phyloP scores from a whole-genome alignment of 2,888 invertebrate genomes.

The Drosophila recens region DNA sequence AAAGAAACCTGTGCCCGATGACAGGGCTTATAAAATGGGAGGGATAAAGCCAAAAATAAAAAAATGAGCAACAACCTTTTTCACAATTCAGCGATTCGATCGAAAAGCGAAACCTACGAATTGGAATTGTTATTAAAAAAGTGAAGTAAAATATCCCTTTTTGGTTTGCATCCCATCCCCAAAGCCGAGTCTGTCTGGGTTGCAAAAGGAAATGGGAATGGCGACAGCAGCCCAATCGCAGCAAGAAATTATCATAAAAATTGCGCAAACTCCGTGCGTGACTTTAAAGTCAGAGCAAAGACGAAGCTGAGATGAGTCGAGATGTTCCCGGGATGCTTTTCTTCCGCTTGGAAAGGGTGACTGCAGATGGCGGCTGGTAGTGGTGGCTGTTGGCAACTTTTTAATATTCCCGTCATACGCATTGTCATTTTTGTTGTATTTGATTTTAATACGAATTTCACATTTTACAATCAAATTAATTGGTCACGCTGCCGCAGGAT shows the following conservation, averaged over 20 bases:
- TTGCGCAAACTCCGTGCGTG: constrained; percentile 78
- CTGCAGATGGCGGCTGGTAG: constrained; percentile 58
- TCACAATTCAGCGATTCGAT: constrained; percentile 67
- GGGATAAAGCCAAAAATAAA: constrained; percentile 11
- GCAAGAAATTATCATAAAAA: constrained; percentile 78
- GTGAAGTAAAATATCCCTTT: constrained; percentile 48
- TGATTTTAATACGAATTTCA: constrained; percentile 85
- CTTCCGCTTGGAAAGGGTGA: constrained; percentile 23
- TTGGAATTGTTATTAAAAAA: constrained; percentile 70
- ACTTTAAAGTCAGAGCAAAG: constrained; percentile 67
- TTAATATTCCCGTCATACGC: constrained; percentile 83
- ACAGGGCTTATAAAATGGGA: constrained; percentile 44
- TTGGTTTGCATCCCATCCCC: constrained; percentile 17
- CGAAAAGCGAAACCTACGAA: constrained; percentile 49
- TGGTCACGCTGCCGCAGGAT: constrained; percentile 84
- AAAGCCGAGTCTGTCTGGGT: constrained; percentile 3
- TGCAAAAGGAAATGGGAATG: constrained; percentile 42
- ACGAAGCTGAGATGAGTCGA: constrained; percentile 23
- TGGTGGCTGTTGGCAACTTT: constrained; percentile 59
- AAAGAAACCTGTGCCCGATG: constrained; percentile 39
- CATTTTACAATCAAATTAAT: constrained; percentile 85
- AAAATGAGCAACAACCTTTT: constrained; percentile 57
- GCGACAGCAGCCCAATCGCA: constrained; percentile 71
- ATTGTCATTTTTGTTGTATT: constrained; percentile 81
- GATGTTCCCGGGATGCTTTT: constrained; percentile 9